phyloP scores from a whole-genome alignment of 2,888 invertebrate species.

The Drosophila nr. perissopoda region DNA sequence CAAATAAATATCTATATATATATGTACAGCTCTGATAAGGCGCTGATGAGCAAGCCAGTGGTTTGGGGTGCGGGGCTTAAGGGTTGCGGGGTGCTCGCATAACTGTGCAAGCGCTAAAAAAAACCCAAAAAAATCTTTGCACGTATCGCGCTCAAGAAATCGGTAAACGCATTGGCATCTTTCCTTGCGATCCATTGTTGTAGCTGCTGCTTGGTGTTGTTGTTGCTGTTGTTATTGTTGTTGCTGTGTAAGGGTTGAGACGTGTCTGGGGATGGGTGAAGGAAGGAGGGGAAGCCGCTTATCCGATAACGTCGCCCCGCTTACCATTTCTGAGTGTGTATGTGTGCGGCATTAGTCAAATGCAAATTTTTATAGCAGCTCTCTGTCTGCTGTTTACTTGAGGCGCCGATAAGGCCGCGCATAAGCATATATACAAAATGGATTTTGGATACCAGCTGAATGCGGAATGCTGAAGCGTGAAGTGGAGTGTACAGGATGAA shows the following conservation, averaged over 20 bases:
- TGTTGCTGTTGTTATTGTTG: slow-evolving; percentile 22
- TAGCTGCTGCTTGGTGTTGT: slow-evolving; percentile 29
- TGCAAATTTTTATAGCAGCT: slow-evolving; percentile 77
- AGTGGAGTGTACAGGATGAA: not conserved
- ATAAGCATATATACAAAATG: slow-evolving; percentile 67
- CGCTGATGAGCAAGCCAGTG: slow-evolving; percentile 25
- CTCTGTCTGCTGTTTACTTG: slow-evolving; percentile 69
- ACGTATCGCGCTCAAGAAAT: slow-evolving; percentile 79
- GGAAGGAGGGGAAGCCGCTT: slow-evolving; percentile 30
- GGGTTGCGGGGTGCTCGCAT: slow-evolving; percentile 21
- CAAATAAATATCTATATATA: not conserved
- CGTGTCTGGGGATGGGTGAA: slow-evolving; percentile 6
- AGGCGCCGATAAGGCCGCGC: slow-evolving; percentile 70
- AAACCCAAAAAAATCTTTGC: slow-evolving; percentile 62
- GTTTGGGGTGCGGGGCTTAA: not conserved
- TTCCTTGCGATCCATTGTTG: slow-evolving; percentile 48
- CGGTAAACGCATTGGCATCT: slow-evolving; percentile 78
- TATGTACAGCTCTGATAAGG: slow-evolving; percentile 37
- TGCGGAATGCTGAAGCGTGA: not conserved
- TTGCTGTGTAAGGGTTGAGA: slow-evolving; percentile 60
- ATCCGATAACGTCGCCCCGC: slow-evolving; percentile 38
- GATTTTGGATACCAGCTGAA: slow-evolving; percentile 28
- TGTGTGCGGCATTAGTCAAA: slow-evolving; percentile 72
- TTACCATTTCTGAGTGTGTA: slow-evolving; percentile 5
- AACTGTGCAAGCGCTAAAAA: slow-evolving; percentile 28